Percentiles rank a stretch among this genome's conserved stretches.
These are phyloP conservation scores for Rhizoglyphus robini DNA, from an alignment of 1,140 invertebrate species.

Conservation along the genomic window DNA sequence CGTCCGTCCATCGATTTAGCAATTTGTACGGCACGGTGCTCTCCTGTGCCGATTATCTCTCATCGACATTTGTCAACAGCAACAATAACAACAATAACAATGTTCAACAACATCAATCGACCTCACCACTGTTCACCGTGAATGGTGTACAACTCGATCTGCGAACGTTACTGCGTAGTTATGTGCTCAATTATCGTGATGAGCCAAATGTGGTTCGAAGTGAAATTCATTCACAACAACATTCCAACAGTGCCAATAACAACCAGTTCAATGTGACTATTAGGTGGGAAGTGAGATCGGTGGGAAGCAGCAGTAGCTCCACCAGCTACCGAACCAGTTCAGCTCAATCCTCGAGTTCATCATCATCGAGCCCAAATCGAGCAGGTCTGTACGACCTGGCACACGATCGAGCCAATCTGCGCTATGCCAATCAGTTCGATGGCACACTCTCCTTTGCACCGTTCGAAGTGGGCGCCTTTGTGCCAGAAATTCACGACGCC, in stretches of 20 bases:
- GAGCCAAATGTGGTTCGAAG: too few species aligned
- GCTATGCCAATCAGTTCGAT: slow-evolving; percentile 42
- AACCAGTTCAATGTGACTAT: background rate
- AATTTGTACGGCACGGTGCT: slow-evolving; percentile 3
- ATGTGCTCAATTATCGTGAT: background rate
- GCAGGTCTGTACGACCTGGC: background rate
- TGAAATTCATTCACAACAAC: background rate
- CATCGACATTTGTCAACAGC: background rate
- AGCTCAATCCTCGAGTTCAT: background rate
- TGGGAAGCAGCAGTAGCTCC: too few species aligned
- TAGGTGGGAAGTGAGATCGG: slow-evolving; percentile 4
- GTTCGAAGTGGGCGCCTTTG: slow-evolving; percentile 29
- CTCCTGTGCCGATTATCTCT: background rate
- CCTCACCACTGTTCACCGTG: background rate
- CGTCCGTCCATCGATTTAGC: background rate
- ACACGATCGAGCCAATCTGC: slow-evolving; percentile 47
- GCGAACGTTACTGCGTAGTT: background rate
- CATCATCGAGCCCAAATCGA: background rate
- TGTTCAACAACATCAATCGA: background rate
- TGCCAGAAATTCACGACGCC: slow-evolving; percentile 29
- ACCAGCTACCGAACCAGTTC: too few species aligned
- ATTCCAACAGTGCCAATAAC: background rate
- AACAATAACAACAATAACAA: too few species aligned
- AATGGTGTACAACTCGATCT: background rate
- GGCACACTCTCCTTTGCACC: slow-evolving; percentile 33